Evolutionary conservation across 2,888 invertebrate species (phyloP), one percentile per base, ranked within the genome.

Genomic region (Lasioglossum lativentre): DNA sequence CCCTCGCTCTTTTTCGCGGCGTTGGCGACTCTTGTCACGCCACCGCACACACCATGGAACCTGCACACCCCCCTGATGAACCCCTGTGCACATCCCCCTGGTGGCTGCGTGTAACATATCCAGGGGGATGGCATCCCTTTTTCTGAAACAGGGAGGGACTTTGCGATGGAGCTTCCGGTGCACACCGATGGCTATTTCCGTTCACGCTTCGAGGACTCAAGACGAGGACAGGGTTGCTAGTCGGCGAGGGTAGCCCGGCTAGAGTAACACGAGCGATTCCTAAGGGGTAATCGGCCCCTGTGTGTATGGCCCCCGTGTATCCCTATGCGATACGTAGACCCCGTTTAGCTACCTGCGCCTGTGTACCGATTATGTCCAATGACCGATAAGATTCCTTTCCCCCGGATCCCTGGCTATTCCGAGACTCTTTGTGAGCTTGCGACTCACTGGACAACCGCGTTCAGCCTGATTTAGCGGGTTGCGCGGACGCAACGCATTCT

Each of bases 151-250:
- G 45, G 16, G 8, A 19, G 16, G 34, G 71, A 74, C 66, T 74
- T 63, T 66, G 74, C 52, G 52, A 38, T 59, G 38, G 71, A 80
- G 84, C 80, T 90, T 90, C 90, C 90, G 90, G 88, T 89, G 86
- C 89, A 86, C 90, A 86, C 86, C 90, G 89, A 90, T 90, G 90
- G 85, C 87, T 85, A 90, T 86, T 90, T 90, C 90, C 89, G 89
- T 89, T 90, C 86, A 88, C 89, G 86, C 90, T 87, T 77, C 68
- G 76, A 83, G 76, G 66, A 70, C 66, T 42, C 81, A 78, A 73
- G 72, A 86, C 70, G 80, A 82, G 66, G 8, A 30, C 34, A 19
- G 30, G 34, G 66, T 10, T 34, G 63, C 27, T 30, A 30, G 30
- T 27, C 14, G 59, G 14, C 47, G 59, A 68, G 34, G 45, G 63